Evolutionary conservation across 2,113 vertebrate genomes (phyloP), one percentile per base, ranked within the genome.

Genomic region (Mormyrus iriodes): DNA sequence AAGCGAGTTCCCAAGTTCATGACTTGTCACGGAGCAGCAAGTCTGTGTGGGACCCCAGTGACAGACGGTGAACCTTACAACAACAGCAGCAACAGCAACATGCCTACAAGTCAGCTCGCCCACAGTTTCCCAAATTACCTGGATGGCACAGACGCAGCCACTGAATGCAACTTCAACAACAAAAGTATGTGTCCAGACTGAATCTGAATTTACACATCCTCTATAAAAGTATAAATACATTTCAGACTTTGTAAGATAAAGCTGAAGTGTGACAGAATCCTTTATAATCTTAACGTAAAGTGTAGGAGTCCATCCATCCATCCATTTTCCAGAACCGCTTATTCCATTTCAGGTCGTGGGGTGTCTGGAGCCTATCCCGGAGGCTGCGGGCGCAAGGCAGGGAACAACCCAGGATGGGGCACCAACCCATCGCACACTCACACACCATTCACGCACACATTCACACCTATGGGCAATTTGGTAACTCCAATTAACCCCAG

Each of bases 91-190:
- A 44, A 27, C 7, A 83, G 15, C 39, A 51, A 88, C 73, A 82
- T 42, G 48, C 49, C 31, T 42, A 52, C 49, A 83, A 53, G 27
- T 79, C 88, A 10, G n/a, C 31, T 24, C 31, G 3, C 69, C 48
- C 49, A 53, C 88, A 61, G 44, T 1, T 44, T 31, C 44, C 35
- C 53, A 35, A 65, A 51, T 39, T 69, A 76, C n/a, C 48, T 19
- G 21, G n/a, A 17, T 2, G 27, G 46, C 48, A 17, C 5, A 3
- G 49, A 83, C 3, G 19, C 52, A 48, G 17, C 12, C 65, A 9
- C 35, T 87, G 86, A 55, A 58, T 27, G 84, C 84, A 86, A 21
- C 27, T 53, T 90, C 91, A 52, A 65, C 86, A 90, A 90, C 86
- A 91, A 89, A 88, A 65, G 15, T 27, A 89, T 87, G 69, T 87